A percentile compares a stretch with the other conserved stretches of the same genome.
phyloP scores from a whole-genome alignment of 2,113 vertebrate genomes.

The Siniperca chuatsi region DNA sequence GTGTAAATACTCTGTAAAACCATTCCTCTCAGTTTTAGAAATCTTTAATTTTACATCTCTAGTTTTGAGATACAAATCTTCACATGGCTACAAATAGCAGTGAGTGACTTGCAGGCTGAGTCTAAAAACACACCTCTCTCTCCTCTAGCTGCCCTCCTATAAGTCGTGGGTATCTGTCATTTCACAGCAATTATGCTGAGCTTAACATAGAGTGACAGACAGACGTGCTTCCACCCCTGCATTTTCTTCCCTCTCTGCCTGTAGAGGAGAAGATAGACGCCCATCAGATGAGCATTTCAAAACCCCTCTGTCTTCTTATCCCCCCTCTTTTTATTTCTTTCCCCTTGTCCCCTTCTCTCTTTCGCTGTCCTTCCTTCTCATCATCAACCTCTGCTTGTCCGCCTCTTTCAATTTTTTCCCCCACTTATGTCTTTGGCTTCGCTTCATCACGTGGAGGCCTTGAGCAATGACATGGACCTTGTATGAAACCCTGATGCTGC shows the following conservation, averaged over 20 bases:
- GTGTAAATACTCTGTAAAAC: conserved; percentile 26
- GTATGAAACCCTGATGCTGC: conserved; percentile 12
- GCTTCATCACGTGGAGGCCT: conserved; percentile 16
- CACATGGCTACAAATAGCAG: conserved; percentile 55
- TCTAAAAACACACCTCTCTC: conserved; percentile 60
- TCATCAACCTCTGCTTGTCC: conserved; percentile 44
- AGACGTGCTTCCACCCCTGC: conserved; percentile 64
- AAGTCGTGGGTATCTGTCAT: conserved; percentile 75
- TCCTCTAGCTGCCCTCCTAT: conserved; percentile 63
- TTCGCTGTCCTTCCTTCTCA: conserved; percentile 43
- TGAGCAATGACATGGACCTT: background rate
- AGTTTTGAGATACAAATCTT: conserved; percentile 26
- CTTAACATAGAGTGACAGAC: conserved; percentile 81
- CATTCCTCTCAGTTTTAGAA: background rate
- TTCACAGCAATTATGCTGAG: conserved; percentile 84
- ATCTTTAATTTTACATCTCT: conserved; percentile 27
- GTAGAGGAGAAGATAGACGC: conserved; percentile 51
- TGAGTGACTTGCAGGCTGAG: conserved; percentile 75
- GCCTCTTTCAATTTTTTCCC: background rate
- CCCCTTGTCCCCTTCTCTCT: conserved; percentile 15
- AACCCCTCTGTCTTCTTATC: conserved; percentile 58
- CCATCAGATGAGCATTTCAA: conserved; percentile 64
- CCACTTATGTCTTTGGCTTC: conserved; percentile 12
- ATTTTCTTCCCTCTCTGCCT: conserved; percentile 57
- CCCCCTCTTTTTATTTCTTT: conserved; percentile 39